phyloP scores from a whole-genome alignment of 2,888 invertebrate species.

The Melikaiella ostensackeni region DNA sequence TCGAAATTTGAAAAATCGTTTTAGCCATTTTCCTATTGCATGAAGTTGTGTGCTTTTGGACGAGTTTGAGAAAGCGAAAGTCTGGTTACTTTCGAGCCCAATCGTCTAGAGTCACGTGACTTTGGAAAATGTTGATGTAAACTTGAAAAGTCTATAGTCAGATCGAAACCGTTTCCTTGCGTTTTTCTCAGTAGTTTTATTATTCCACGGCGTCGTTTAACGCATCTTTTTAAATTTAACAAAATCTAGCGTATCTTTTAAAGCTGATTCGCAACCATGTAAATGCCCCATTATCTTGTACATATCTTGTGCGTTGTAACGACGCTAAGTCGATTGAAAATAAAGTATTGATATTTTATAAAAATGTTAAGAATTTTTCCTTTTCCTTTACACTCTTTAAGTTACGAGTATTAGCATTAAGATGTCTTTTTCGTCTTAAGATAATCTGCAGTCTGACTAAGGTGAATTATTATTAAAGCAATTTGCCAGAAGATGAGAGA shows the following conservation, averaged over 20 bases:
- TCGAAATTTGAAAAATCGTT: neutral
- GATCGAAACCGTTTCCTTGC: slow-evolving; percentile 18
- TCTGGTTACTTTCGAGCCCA: neutral
- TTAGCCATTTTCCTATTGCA: neutral
- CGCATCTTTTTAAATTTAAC: slow-evolving; percentile 34
- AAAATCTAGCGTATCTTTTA: slow-evolving; percentile 28
- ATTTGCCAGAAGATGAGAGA: no score
- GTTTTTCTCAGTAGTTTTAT: slow-evolving; percentile 26
- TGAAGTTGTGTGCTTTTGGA: neutral
- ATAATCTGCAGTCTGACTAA: no score
- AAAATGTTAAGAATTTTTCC: slow-evolving; percentile 47
- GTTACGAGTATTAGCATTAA: neutral
- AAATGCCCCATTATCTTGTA: slow-evolving; percentile 57
- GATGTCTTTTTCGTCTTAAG: no score
- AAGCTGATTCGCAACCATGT: slow-evolving; percentile 55
- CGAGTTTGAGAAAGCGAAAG: neutral
- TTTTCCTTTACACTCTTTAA: neutral
- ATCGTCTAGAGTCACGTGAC: neutral
- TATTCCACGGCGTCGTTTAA: neutral
- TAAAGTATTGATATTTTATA: slow-evolving; percentile 76
- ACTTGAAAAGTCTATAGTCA: neutral
- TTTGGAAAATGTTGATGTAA: neutral
- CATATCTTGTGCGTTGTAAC: slow-evolving; percentile 51
- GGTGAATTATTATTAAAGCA: no score
- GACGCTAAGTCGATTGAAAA: slow-evolving; percentile 65